Evolutionary conservation across 2,888 invertebrate species (phyloP).

Genomic region (Pseudeuparius sepicola): DNA sequence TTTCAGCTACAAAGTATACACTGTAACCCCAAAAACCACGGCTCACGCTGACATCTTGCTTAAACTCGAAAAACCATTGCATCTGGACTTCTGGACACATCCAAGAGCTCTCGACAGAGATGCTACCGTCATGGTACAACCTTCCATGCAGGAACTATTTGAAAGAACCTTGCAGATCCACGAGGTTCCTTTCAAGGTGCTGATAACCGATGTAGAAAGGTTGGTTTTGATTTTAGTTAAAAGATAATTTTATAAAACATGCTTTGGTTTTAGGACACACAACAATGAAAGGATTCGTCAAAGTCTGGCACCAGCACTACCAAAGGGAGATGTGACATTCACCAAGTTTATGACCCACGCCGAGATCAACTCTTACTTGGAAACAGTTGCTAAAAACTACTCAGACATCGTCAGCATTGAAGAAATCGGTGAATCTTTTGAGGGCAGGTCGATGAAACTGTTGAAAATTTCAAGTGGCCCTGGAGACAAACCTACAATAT

Average conservation of each 20-base stretch:
- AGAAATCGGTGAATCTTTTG: conserved; percentile 48
- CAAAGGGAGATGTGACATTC: conserved; percentile 16
- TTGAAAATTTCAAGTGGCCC: conserved; percentile 44
- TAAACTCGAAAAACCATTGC: conserved; percentile 23
- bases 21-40: conserved; percentile 11
- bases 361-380: conserved; percentile 37
- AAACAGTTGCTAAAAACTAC: conserved; percentile 39
- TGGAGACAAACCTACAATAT: conserved; percentile 45
- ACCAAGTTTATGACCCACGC: conserved; percentile 16
- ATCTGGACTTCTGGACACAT: conserved; percentile 17
- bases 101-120: conserved; percentile 4
- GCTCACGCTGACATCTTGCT: conserved; percentile 13
- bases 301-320: background rate
- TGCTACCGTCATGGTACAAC: conserved; percentile 13
- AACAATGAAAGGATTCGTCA: background rate
- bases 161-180: conserved; percentile 5
- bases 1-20: conserved; percentile 15
- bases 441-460: conserved; percentile 48
- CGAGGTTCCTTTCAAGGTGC: conserved; percentile 6
- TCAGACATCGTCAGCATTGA: conserved; percentile 45
- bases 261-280: background rate
- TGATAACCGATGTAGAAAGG: conserved; percentile 13
- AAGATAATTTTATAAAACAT: too few species aligned
- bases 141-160: conserved; percentile 9
- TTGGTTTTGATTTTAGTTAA: too few species aligned